A percentile compares a stretch with the other conserved stretches of the same genome.
Evolutionary conservation across 2,888 invertebrate genomes (phyloP).

Genomic region (Phasia obesa): DNA sequence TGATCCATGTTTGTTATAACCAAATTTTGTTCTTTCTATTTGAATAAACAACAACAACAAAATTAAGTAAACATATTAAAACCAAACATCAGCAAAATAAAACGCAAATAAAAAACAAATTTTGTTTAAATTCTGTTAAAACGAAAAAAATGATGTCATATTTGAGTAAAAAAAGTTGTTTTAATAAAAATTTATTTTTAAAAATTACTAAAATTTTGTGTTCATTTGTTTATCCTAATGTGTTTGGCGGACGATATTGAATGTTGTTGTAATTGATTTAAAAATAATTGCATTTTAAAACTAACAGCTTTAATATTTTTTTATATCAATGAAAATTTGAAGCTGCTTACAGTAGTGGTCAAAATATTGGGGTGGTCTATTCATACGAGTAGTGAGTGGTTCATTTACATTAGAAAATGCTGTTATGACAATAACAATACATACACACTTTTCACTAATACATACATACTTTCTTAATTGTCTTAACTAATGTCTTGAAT

Average conservation of each 20-base stretch:
- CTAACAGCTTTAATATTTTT: slow-evolving; percentile 1
- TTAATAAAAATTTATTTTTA: slow-evolving; percentile 50
- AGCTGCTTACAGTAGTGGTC: slow-evolving; percentile 1
- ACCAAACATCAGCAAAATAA: slow-evolving; percentile 4
- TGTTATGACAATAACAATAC: no score
- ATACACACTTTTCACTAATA: no score
- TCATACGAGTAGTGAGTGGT: no score
- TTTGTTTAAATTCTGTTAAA: slow-evolving; percentile 35
- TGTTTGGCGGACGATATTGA: slow-evolving; percentile 41
- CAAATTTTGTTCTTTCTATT: slow-evolving; percentile 23
- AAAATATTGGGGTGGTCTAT: neutral
- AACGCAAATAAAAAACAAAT: neutral
- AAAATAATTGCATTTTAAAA: slow-evolving; percentile 48
- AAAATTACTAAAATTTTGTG: slow-evolving; percentile 50
- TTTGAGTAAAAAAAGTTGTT: slow-evolving; percentile 40
- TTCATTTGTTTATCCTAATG: slow-evolving; percentile 32
- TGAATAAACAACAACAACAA: neutral
- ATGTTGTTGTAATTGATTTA: slow-evolving; percentile 61
- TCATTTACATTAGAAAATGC: no score
- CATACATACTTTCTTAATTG: no score
- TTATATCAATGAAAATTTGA: slow-evolving; percentile 32
- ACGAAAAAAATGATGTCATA: slow-evolving; percentile 61
- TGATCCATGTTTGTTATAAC: slow-evolving; percentile 26
- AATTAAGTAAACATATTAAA: no score
- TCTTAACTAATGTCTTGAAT: no score